phyloP scores from a whole-genome alignment of 2,797 vertebrate species.

The Tragopan temminckii region DNA sequence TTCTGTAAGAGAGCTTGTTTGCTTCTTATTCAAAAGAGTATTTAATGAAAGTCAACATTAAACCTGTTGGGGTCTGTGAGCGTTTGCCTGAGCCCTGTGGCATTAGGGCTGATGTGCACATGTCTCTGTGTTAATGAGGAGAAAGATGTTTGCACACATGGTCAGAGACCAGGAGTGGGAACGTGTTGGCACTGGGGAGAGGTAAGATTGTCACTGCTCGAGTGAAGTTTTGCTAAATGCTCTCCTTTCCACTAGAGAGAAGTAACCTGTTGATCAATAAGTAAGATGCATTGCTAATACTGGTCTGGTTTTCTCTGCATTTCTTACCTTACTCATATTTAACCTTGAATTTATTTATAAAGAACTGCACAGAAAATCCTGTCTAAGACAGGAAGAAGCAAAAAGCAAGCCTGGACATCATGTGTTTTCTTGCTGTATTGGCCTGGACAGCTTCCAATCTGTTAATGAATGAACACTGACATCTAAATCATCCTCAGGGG shows the following conservation, averaged over 20 bases:
- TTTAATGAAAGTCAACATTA: neutral
- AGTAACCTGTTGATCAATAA: neutral
- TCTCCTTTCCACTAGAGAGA: neutral
- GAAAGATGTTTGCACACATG: neutral
- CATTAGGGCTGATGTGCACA: neutral
- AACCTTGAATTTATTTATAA: conserved; percentile 28
- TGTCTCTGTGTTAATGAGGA: neutral
- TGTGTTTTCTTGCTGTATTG: conserved; percentile 41
- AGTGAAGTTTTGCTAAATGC: neutral
- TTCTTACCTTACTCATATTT: conserved; percentile 1
- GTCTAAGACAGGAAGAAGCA: conserved; percentile 14
- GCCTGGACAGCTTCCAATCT: conserved; percentile 45
- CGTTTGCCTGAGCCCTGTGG: neutral
- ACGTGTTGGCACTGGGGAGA: neutral
- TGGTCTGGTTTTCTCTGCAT: neutral
- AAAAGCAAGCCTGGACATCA: conserved; percentile 4
- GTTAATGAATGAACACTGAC: conserved; percentile 60
- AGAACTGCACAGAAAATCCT: neutral
- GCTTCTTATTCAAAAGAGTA: neutral
- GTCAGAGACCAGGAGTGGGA: neutral
- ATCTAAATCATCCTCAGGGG: conserved; percentile 48
- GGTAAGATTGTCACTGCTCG: neutral
- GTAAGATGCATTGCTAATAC: neutral
- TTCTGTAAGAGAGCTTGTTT: neutral
- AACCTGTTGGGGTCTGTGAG: neutral